phyloP scores from a whole-genome alignment of 2,113 vertebrate species.

The Ammodramus savannarum region DNA sequence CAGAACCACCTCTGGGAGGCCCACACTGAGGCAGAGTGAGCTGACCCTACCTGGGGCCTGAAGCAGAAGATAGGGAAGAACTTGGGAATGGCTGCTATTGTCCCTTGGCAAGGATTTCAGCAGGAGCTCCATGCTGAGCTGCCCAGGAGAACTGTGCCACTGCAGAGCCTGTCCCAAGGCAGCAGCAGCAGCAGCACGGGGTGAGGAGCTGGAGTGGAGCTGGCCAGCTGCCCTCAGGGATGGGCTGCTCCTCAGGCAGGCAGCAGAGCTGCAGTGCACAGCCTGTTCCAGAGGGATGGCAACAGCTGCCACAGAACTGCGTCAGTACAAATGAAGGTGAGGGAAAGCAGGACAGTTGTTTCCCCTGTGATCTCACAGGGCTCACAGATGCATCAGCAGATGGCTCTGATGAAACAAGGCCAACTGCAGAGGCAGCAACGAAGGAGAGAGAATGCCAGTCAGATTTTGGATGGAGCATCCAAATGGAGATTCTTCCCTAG shows the following conservation, averaged over 20 bases:
- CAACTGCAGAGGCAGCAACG: slow-evolving; percentile 20
- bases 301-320: slow-evolving; percentile 43
- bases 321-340: slow-evolving; percentile 50
- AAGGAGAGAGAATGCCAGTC: background rate
- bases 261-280: background rate
- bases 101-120: background rate
- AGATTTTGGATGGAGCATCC: background rate
- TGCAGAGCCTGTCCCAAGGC: background rate
- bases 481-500: background rate
- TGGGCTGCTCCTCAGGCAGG: background rate
- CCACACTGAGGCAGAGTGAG: background rate
- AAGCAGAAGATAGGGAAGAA: background rate
- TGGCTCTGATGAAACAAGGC: slow-evolving; percentile 35
- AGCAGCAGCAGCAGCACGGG: background rate
- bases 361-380: slow-evolving; percentile 33
- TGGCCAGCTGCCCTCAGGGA: background rate
- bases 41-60: background rate
- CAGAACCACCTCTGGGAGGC: background rate
- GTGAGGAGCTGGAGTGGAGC: fast-evolving
- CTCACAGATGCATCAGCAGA: slow-evolving; percentile 49
- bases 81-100: background rate
- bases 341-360: slow-evolving; percentile 58
- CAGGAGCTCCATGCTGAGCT: background rate
- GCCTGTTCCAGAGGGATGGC: background rate
- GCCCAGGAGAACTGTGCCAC: background rate